Evolutionary conservation across 2,113 vertebrate genomes (phyloP).

Genomic region (Cynoglossus semilaevis): DNA sequence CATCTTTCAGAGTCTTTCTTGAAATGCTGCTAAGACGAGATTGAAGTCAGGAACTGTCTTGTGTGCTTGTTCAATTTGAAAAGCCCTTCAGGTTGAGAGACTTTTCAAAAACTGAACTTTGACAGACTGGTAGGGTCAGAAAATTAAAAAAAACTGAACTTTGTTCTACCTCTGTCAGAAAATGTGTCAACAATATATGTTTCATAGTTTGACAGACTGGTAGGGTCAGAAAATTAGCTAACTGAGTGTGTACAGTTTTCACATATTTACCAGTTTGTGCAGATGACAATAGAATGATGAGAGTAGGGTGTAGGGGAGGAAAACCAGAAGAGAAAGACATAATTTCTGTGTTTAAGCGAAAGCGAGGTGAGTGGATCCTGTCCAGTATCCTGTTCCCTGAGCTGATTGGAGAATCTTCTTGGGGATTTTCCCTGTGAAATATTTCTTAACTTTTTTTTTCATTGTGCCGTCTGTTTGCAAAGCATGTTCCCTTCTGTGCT

Average conservation of each 20-base stretch:
- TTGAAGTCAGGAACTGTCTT: not conserved
- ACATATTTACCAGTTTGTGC: no score
- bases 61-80: conserved; percentile 2
- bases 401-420: conserved; percentile 65
- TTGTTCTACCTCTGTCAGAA: not conserved
- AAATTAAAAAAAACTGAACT: conserved; percentile 3
- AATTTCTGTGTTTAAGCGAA: no score
- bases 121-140: conserved; percentile 17
- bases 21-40: no score
- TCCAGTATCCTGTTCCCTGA: conserved; percentile 32
- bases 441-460: not conserved
- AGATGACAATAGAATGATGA: no score
- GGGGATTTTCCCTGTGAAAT: conserved; percentile 4
- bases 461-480: not conserved
- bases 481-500: conserved; percentile 3
- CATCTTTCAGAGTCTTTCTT: not conserved
- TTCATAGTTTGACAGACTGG: conserved; percentile 23
- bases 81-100: not conserved
- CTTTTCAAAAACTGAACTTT: not conserved
- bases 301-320: no score
- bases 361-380: no score
- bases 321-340: no score
- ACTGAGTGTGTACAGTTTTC: no score
- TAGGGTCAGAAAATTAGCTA: conserved; percentile 2
- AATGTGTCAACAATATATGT: no score